These are phyloP conservation scores for Hylyphantes graminicola DNA, from an alignment of 1,140 invertebrate genomes.

Conservation along the genomic window DNA sequence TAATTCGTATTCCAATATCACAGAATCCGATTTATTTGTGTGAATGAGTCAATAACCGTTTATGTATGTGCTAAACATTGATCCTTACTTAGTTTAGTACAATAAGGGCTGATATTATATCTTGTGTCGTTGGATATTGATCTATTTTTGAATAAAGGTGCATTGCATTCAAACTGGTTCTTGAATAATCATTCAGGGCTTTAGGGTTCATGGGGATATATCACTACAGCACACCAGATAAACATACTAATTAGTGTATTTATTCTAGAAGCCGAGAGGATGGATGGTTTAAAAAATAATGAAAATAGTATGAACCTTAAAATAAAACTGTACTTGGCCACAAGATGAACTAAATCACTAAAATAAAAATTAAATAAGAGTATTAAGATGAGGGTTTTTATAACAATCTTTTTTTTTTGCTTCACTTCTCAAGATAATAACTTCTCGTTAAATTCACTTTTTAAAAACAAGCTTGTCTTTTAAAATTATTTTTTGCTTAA, in stretches of 20 bases:
- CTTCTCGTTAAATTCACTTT: too few species aligned
- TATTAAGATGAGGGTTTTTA: too few species aligned
- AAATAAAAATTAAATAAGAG: too few species aligned
- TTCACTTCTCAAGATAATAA: too few species aligned
- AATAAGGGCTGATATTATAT: too few species aligned
- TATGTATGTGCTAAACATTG: too few species aligned
- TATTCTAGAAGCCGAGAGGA: conserved; percentile 12
- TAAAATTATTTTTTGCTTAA: too few species aligned
- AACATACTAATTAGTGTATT: conserved; percentile 33
- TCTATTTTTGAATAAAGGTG: conserved; percentile 17
- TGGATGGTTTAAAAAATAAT: conserved; percentile 21
- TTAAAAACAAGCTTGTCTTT: too few species aligned
- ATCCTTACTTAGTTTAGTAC: too few species aligned
- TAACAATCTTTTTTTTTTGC: too few species aligned
- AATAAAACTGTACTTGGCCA: background rate
- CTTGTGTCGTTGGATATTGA: conserved; percentile 3
- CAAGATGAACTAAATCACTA: too few species aligned
- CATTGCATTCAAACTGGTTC: background rate
- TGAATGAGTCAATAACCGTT: too few species aligned
- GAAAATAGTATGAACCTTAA: conserved; percentile 5
- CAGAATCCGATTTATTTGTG: background rate
- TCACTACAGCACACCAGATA: background rate
- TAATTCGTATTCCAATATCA: conserved; percentile 49
- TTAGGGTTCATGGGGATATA: background rate
- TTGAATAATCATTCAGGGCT: conserved; percentile 34